phyloP scores from a whole-genome alignment of 2,797 vertebrate genomes.

The Sebastes steindachneri region DNA sequence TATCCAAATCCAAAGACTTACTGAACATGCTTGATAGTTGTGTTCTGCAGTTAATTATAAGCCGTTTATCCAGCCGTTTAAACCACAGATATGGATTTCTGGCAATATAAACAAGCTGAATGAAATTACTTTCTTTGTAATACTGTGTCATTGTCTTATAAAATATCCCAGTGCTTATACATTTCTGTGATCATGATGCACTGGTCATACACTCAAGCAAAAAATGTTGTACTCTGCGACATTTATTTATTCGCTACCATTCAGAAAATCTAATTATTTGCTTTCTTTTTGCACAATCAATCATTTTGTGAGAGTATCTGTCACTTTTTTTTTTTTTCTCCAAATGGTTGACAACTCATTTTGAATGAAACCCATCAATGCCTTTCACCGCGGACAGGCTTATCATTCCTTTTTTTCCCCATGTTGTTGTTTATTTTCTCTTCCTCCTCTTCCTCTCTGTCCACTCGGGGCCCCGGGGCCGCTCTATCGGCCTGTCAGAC shows the following conservation, averaged over 20 bases:
- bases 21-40: background rate
- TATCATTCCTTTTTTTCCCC: constrained; percentile 18
- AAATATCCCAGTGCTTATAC: background rate
- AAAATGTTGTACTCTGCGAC: background rate
- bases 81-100: constrained; percentile 13
- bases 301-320: constrained; percentile 45
- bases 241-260: constrained; percentile 27
- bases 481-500: constrained; percentile 50
- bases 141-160: background rate
- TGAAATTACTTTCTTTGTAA: background rate
- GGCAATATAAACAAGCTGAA: background rate
- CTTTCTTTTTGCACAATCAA: constrained; percentile 47
- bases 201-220: background rate
- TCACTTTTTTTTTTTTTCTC: constrained; percentile 43
- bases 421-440: constrained; percentile 37
- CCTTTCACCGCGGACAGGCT: constrained; percentile 23
- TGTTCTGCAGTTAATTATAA: background rate
- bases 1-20: background rate
- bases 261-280: constrained; percentile 56
- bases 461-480: constrained; percentile 36
- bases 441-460: constrained; percentile 15
- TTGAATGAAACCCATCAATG: constrained; percentile 49
- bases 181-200: constrained; percentile 10
- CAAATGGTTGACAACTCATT: constrained; percentile 55
- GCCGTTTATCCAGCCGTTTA: background rate